Conservation (phyloP, 2,888 invertebrate species). For the Ectobius pallidus region DNA sequence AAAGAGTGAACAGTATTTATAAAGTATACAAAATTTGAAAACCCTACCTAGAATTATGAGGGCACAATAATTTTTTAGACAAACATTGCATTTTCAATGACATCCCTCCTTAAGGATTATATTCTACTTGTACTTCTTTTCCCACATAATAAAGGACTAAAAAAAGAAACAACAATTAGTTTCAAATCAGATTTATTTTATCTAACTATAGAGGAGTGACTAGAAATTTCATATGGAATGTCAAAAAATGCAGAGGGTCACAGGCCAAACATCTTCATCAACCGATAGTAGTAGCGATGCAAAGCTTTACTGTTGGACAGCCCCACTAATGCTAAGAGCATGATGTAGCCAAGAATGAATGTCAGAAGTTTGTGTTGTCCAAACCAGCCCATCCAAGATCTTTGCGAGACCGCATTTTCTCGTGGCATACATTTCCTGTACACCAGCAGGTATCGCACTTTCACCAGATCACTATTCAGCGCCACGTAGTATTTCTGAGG, state of each 20-base stretch:
- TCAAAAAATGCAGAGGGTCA: not conserved
- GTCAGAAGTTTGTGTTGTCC: slow-evolving; percentile 65
- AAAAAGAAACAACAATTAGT: too few relatives aligned
- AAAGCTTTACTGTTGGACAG: slow-evolving; percentile 66
- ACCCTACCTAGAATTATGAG: too few relatives aligned
- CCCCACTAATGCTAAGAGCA: slow-evolving; percentile 68
- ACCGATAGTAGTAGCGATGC: not conserved
- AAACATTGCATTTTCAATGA: too few relatives aligned
- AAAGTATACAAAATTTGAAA: too few relatives aligned
- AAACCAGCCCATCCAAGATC: slow-evolving; percentile 58
- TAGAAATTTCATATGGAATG: too few relatives aligned
- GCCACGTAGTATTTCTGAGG: slow-evolving; percentile 76
- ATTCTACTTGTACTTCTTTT: too few relatives aligned
- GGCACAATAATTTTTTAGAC: too few relatives aligned
- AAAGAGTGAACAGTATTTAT: too few relatives aligned
- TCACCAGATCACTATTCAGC: slow-evolving; percentile 75
- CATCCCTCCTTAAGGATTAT: too few relatives aligned
- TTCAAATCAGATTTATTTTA: too few relatives aligned
- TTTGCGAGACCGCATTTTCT: not conserved
- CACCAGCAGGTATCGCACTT: slow-evolving; percentile 76
- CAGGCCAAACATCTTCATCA: slow-evolving; percentile 9
- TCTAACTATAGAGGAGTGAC: too few relatives aligned
- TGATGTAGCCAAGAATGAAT: slow-evolving; percentile 66
- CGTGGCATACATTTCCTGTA: slow-evolving; percentile 56
- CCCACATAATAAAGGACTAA: too few relatives aligned